phyloP scores from a whole-genome alignment of 2,113 vertebrate species.

The Oryzias javanicus region DNA sequence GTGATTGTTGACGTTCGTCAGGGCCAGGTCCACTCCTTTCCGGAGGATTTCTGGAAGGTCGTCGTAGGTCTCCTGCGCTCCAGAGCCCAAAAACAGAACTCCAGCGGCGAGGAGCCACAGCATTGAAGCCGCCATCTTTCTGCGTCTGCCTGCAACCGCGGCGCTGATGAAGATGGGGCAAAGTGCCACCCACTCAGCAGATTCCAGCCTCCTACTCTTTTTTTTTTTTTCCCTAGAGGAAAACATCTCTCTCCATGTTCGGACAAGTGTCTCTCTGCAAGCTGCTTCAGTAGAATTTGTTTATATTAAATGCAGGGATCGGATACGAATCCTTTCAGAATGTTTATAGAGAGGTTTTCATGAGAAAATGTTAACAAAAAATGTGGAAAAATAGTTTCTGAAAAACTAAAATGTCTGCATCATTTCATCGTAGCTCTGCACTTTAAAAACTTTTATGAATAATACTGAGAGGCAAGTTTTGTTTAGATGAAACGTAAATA shows the following conservation, averaged over 20 bases:
- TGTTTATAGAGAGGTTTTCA: too few relatives aligned
- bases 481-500: too few relatives aligned
- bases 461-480: too few relatives aligned
- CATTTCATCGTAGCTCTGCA: too few relatives aligned
- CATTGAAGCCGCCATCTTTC: conserved; percentile 54
- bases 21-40: conserved; percentile 69
- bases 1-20: conserved; percentile 60
- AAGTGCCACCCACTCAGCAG: conserved; percentile 16
- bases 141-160: conserved; percentile 11
- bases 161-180: not conserved
- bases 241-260: not conserved
- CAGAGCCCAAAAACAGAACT: conserved; percentile 16
- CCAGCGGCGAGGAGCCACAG: conserved; percentile 39
- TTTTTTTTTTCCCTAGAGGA: conserved; percentile 11
- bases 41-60: conserved; percentile 54
- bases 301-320: too few relatives aligned
- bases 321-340: too few relatives aligned
- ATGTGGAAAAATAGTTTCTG: too few relatives aligned
- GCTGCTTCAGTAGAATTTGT: too few relatives aligned
- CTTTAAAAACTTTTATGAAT: too few relatives aligned
- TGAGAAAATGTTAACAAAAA: too few relatives aligned
- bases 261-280: too few relatives aligned
- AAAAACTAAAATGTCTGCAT: too few relatives aligned
- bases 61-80: conserved; percentile 39
- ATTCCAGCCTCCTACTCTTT: conserved; percentile 34